Evolutionary conservation across 2,888 invertebrate species (phyloP).

Genomic region (Elegia similella): DNA sequence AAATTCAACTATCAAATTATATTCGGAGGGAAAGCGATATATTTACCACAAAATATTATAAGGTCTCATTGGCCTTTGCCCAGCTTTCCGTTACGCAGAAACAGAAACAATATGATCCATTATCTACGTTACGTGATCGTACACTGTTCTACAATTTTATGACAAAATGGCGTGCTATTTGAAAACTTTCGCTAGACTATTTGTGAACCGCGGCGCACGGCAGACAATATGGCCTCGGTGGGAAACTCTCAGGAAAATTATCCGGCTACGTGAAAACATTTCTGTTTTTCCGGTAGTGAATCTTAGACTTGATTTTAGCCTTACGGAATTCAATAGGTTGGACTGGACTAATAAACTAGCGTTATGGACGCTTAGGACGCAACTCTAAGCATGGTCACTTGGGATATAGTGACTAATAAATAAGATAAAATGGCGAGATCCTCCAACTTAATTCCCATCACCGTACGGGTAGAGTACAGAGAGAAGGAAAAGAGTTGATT

Average conservation of each 20-base stretch:
- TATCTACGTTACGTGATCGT: slow-evolving; percentile 5
- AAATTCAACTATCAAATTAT: too few relatives aligned
- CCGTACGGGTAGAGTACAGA: too few relatives aligned
- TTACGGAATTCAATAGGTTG: too few relatives aligned
- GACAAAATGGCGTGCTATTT: background rate
- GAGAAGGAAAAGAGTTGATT: too few relatives aligned
- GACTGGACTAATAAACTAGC: too few relatives aligned
- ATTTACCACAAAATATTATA: background rate
- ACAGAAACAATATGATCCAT: slow-evolving; percentile 3
- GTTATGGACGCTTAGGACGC: too few relatives aligned
- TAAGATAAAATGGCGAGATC: too few relatives aligned
- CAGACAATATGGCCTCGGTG: background rate
- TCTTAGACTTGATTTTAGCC: too few relatives aligned
- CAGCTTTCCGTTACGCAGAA: slow-evolving; percentile 5
- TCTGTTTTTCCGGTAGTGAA: background rate
- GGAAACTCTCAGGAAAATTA: background rate
- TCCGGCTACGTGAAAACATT: background rate
- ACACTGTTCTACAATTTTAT: background rate
- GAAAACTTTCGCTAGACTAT: background rate
- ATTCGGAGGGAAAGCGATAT: background rate
- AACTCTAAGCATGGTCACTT: too few relatives aligned
- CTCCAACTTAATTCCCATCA: too few relatives aligned
- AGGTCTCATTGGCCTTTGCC: slow-evolving; percentile 1
- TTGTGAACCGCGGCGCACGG: background rate
- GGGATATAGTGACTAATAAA: too few relatives aligned